Percentiles rank a stretch among this genome's conserved stretches.
Conservation (phyloP, 2,888 invertebrate species). For the Chaetogeoica ovagalla region DNA sequence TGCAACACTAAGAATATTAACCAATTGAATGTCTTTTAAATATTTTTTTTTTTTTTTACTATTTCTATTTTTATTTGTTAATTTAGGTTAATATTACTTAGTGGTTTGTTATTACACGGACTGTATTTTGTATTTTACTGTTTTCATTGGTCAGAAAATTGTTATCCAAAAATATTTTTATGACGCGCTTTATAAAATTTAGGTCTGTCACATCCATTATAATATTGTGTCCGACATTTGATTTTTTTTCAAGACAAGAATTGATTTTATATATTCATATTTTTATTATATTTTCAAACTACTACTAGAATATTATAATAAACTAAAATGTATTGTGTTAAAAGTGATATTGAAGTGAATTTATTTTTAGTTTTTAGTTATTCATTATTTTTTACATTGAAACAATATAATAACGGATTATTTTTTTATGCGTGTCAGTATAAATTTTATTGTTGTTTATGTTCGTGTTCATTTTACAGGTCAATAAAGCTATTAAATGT, state of each 20-base stretch:
- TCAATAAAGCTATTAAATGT: slow-evolving; percentile 64
- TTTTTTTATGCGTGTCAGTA: neutral
- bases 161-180: too few relatives aligned
- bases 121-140: neutral
- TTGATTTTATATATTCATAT: too few relatives aligned
- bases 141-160: neutral
- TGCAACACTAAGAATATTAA: too few relatives aligned
- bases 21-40: slow-evolving; percentile 7
- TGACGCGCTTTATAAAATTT: too few relatives aligned
- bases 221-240: too few relatives aligned
- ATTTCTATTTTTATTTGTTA: neutral
- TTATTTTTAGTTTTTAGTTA: neutral
- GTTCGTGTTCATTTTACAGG: slow-evolving; percentile 57
- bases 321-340: neutral
- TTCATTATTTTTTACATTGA: too few relatives aligned
- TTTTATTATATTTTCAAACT: too few relatives aligned
- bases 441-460: too few relatives aligned
- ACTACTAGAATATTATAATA: neutral
- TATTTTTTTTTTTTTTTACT: neutral
- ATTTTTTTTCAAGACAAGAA: too few relatives aligned
- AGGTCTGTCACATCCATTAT: too few relatives aligned
- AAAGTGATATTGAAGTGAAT: neutral
- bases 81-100: too few relatives aligned
- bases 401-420: too few relatives aligned
- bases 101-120: neutral